Conservation (phyloP, 1,140 invertebrate genomes). For the Sipha flava region DNA sequence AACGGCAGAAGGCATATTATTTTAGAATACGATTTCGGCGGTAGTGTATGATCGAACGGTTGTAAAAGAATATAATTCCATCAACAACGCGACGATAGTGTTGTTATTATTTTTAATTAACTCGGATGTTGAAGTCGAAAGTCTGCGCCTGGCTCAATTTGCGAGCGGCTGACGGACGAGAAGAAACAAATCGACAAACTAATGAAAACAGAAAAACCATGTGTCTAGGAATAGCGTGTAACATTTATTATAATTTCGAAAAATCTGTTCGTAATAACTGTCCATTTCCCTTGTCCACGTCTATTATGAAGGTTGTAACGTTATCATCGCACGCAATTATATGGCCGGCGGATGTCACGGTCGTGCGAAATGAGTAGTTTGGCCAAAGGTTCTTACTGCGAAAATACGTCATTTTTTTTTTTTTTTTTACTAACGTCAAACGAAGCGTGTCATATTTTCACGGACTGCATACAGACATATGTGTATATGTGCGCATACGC, state of each 20-base stretch:
- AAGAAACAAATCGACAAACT: neutral
- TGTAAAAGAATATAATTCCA: no score
- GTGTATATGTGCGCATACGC: no score
- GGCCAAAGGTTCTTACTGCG: neutral
- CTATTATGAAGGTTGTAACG: conserved; percentile 13
- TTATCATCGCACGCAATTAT: neutral
- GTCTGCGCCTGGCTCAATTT: neutral
- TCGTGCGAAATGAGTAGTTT: neutral
- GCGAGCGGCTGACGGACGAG: neutral
- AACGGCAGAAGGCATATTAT: no score
- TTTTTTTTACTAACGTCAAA: conserved; percentile 11
- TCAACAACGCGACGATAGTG: no score
- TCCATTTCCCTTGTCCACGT: neutral
- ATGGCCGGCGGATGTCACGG: neutral
- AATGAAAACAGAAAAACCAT: neutral
- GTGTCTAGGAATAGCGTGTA: neutral
- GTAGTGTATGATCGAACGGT: no score
- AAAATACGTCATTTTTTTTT: neutral
- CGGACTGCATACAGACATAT: neutral
- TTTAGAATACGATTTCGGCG: no score
- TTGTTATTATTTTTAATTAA: neutral
- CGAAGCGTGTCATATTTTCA: neutral
- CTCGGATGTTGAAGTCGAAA: neutral
- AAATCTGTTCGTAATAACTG: neutral
- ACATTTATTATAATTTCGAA: neutral